Percentiles rank a stretch among this genome's conserved stretches.
phyloP scores from a whole-genome alignment of 2,797 vertebrate species.

The Rhinophrynus dorsalis region DNA sequence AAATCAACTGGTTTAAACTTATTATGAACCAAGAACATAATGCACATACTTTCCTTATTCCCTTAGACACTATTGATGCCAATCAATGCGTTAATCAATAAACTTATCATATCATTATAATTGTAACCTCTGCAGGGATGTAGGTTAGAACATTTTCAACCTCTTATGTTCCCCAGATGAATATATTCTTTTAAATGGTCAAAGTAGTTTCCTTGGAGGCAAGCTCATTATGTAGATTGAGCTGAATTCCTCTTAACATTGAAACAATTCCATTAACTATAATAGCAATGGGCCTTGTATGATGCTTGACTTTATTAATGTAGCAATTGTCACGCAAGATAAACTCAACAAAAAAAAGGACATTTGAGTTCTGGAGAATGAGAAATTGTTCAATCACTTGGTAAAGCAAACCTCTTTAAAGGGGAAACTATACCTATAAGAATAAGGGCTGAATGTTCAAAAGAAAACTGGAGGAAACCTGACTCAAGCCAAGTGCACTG shows the following conservation, averaged over 20 bases:
- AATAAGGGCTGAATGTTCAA: too few relatives aligned
- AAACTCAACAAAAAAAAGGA: slow-evolving; percentile 26
- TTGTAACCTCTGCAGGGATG: slow-evolving; percentile 9
- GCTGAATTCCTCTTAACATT: slow-evolving; percentile 43
- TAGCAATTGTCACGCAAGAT: slow-evolving; percentile 43
- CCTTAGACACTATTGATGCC: too few relatives aligned
- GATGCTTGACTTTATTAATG: slow-evolving; percentile 46
- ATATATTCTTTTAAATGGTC: slow-evolving; percentile 23
- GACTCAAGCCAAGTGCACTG: too few relatives aligned
- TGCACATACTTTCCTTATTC: too few relatives aligned
- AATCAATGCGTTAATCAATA: too few relatives aligned
- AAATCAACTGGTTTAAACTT: too few relatives aligned
- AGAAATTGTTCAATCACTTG: slow-evolving; percentile 29
- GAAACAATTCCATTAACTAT: slow-evolving; percentile 45
- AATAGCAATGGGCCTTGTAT: slow-evolving; percentile 43
- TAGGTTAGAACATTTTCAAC: slow-evolving; percentile 22
- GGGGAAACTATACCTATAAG: too few relatives aligned
- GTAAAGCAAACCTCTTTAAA: slow-evolving; percentile 22
- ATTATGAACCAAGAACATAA: too few relatives aligned
- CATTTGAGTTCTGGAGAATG: slow-evolving; percentile 16
- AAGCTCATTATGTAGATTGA: slow-evolving; percentile 38
- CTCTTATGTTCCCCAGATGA: slow-evolving; percentile 28
- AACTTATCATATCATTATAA: slow-evolving; percentile 8
- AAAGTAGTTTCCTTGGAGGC: slow-evolving; percentile 26
- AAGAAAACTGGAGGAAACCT: too few relatives aligned